These are phyloP conservation scores for Sarcophaga caerulescens DNA, from an alignment of 2,888 invertebrate genomes.

Conservation along the genomic window DNA sequence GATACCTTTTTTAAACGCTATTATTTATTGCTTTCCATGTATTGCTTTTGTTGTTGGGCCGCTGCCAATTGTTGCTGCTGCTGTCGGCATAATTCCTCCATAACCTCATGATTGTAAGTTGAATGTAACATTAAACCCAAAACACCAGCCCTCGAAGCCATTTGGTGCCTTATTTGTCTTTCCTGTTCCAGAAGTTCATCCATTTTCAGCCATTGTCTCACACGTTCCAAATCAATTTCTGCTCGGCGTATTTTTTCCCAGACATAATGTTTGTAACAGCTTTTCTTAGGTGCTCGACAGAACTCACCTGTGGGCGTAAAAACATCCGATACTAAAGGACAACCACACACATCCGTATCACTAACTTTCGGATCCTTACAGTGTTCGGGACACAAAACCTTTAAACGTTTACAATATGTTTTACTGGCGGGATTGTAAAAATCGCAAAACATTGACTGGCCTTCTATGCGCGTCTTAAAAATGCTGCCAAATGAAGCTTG, in stretches of 20 bases:
- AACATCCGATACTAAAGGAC: slow-evolving; percentile 92
- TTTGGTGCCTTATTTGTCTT: slow-evolving; percentile 88
- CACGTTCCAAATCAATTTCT: slow-evolving; percentile 97
- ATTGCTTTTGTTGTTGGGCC: slow-evolving; percentile 69
- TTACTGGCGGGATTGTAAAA: slow-evolving; percentile 93
- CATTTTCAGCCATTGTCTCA: slow-evolving; percentile 94
- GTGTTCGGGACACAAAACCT: slow-evolving; percentile 98
- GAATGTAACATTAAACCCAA: slow-evolving; percentile 97
- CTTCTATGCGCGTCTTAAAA: slow-evolving; percentile 96
- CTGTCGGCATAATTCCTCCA: slow-evolving; percentile 85
- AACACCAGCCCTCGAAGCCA: slow-evolving; percentile 93
- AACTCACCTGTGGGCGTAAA: slow-evolving; percentile 93
- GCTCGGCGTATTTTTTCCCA: slow-evolving; percentile 98
- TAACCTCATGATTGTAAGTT: slow-evolving; percentile 95
- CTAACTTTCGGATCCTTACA: slow-evolving; percentile 95
- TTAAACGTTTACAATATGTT: slow-evolving; percentile 97
- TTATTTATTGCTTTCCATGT: slow-evolving; percentile 59
- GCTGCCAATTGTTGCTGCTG: slow-evolving; percentile 77
- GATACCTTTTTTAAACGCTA: no score
- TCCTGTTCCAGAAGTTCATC: slow-evolving; percentile 98
- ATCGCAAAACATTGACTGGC: slow-evolving; percentile 98
- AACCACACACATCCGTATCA: slow-evolving; percentile 95
- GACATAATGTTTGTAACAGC: slow-evolving; percentile 94
- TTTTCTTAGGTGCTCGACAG: slow-evolving; percentile 93
- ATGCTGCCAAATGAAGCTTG: slow-evolving; percentile 98